Conservation (phyloP, 2,888 invertebrate genomes). For the Pristionchus maxplancki region DNA sequence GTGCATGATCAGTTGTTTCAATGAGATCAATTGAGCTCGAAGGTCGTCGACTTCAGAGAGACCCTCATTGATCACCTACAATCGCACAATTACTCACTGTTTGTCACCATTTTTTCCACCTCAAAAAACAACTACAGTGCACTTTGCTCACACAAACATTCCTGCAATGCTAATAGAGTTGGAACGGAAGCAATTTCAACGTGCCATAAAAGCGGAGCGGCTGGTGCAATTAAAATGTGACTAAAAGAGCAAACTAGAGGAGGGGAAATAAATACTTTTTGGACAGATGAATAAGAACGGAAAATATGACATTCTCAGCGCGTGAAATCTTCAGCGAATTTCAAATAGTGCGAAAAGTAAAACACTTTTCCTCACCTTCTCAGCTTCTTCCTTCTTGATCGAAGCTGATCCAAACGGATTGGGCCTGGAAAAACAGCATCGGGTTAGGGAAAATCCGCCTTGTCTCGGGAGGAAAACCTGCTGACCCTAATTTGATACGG, state of each 20-base stretch:
- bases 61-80: constrained; percentile 47
- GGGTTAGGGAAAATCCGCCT: background rate
- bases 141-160: background rate
- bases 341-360: too few relatives aligned
- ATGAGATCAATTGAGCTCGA: constrained; percentile 20
- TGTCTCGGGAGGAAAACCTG: background rate
- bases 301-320: too few relatives aligned
- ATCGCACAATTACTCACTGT: background rate
- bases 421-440: too few relatives aligned
- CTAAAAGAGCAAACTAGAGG: background rate
- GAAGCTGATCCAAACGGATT: constrained; percentile 4
- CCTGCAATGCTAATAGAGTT: background rate
- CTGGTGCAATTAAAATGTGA: background rate
- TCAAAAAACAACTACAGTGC: background rate
- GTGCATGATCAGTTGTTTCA: constrained; percentile 28
- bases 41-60: constrained; percentile 51
- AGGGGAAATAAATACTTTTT: too few relatives aligned
- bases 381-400: background rate
- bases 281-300: too few relatives aligned
- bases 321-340: too few relatives aligned
- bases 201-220: background rate
- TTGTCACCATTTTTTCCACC: background rate
- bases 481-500: constrained; percentile 33
- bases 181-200: constrained; percentile 25
- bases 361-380: too few relatives aligned